Percentiles rank a stretch among this genome's conserved stretches.
Conservation (phyloP, 2,113 vertebrate genomes). For the Toxostoma redivivum region DNA sequence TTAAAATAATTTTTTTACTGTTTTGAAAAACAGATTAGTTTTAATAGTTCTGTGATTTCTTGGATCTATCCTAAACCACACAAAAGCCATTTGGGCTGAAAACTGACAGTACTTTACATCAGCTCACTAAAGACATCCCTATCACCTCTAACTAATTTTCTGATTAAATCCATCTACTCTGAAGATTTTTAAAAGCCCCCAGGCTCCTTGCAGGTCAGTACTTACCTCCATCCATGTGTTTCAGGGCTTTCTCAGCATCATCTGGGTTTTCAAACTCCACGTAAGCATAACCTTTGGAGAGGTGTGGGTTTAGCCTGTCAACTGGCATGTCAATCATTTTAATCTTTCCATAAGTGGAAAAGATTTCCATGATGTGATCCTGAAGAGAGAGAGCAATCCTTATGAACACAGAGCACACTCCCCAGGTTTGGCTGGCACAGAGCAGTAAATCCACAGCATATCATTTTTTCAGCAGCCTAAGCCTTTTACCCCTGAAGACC, state of each 20-base stretch:
- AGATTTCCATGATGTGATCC: slow-evolving; percentile 98
- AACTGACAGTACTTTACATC: background rate
- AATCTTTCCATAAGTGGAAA: slow-evolving; percentile 93
- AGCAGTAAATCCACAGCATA: background rate
- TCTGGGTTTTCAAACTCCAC: slow-evolving; percentile 92
- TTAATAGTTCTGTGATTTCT: background rate
- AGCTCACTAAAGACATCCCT: background rate
- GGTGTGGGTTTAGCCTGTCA: slow-evolving; percentile 88
- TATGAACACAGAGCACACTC: background rate
- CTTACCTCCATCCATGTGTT: slow-evolving; percentile 97
- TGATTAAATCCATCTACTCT: background rate
- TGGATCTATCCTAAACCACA: background rate
- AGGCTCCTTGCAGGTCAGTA: background rate
- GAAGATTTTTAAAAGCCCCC: background rate
- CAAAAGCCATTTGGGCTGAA: background rate
- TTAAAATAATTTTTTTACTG: background rate
- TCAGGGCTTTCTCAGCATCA: slow-evolving; percentile 93
- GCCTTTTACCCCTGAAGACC: background rate
- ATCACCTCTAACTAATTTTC: background rate
- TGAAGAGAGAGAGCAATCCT: slow-evolving; percentile 24
- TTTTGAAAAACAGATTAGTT: background rate
- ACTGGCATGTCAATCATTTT: slow-evolving; percentile 97
- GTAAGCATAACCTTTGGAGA: slow-evolving; percentile 92
- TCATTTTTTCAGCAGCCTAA: background rate
- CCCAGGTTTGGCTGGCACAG: background rate